Conservation (phyloP, 2,113 vertebrate genomes). For the Synchiropus splendidus region DNA sequence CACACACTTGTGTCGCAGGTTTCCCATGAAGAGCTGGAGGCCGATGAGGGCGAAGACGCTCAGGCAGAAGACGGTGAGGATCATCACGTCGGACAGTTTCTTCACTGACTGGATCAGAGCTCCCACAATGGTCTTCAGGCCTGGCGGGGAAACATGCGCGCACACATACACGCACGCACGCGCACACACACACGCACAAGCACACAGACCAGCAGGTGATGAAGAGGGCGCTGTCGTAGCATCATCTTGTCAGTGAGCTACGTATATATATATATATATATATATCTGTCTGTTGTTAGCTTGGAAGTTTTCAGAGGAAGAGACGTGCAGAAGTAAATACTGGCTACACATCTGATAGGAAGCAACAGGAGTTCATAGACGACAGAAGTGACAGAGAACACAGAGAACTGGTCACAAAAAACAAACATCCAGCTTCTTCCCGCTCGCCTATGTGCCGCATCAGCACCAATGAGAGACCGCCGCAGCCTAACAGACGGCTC, state of each 20-base stretch:
- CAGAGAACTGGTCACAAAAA: slow-evolving; percentile 46
- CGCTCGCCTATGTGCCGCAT: slow-evolving; percentile 38
- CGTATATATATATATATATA: no score
- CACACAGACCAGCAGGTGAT: slow-evolving; percentile 44
- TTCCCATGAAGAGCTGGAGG: slow-evolving; percentile 97
- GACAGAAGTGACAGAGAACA: slow-evolving; percentile 35
- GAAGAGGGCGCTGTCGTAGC: background rate
- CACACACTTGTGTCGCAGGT: slow-evolving; percentile 93
- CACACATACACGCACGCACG: slow-evolving; percentile 34
- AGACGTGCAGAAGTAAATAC: no score
- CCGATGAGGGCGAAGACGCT: slow-evolving; percentile 97
- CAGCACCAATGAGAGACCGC: no score
- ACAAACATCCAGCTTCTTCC: slow-evolving; percentile 58
- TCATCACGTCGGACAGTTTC: slow-evolving; percentile 98
- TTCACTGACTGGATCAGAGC: slow-evolving; percentile 99
- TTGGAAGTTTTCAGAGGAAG: no score
- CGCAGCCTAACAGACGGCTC: no score
- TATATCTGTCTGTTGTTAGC: no score
- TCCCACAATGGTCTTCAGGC: slow-evolving; percentile 97
- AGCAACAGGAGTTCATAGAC: no score
- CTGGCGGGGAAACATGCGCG: slow-evolving; percentile 57
- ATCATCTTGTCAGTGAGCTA: no score
- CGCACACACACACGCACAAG: slow-evolving; percentile 13
- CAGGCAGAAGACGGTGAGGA: slow-evolving; percentile 96
- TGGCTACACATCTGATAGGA: no score